Base-by-base conservation (phyloP, 2,797 vertebrate species). In the Sylvia borin region DNA sequence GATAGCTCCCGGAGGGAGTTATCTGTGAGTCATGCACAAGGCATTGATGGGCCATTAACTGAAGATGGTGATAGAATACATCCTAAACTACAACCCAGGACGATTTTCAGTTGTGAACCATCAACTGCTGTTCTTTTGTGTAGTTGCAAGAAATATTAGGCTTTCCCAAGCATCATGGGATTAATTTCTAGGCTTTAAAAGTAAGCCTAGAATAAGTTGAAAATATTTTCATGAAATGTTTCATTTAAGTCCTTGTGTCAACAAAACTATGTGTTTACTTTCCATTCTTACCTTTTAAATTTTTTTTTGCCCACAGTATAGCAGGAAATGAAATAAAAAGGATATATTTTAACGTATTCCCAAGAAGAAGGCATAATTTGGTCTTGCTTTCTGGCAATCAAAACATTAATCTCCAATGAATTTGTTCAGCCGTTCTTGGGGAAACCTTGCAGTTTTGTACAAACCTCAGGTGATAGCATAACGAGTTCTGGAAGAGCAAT, bases 401-500 rank as follows among this genome's bases (percentile, higher is more conserved):
- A 55, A 64, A 36, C 4, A 2, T 75, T 18, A 34, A 31, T 16
- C 20, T 76, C 14, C 14, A 57, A 2, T 6, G 5, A 74, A 53
- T 78, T 68, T 53, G 2, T 19, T 84, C n/a, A n/a, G 16, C 12
- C 74, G 22, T 84, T 81, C 51, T 21, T 15, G 21, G 16, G 5
- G 5, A 29, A 75, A 55, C 8, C 4, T 72, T 70, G 27, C 2
- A 2, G 10, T 32, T 76, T 53, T 79, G 16, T 57, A 8, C 22
- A 48, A 68, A 24, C n/a, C 31, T 42, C 12, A 16, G 1, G 0
- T n/a, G 31, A 8, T 3, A 29, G 29, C 45, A 70, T 13, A 25
- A 20, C 0, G 0, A 36, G 29, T 8, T 7, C 26, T 45, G 53
- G 11, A 15, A 58, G 51, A 53, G 20, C 19, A 31, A 27, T 13